These are phyloP conservation scores for Rhabdornis inornatus DNA, from an alignment of 2,113 vertebrate species.

Conservation along the genomic window DNA sequence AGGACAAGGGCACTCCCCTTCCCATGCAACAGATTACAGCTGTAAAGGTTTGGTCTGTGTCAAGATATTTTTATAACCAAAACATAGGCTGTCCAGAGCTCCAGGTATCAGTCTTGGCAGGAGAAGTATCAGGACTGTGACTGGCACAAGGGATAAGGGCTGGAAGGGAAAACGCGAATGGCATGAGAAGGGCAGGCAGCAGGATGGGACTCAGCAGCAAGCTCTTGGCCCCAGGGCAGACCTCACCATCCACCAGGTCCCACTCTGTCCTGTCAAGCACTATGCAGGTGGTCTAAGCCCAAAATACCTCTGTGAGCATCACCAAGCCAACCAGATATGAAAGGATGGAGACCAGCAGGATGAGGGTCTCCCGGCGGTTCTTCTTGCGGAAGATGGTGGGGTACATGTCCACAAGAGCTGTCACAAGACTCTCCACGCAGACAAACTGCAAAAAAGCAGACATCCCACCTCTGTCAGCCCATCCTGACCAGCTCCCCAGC, in stretches of 20 bases:
- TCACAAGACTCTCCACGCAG: conserved; percentile 89
- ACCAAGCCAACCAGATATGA: conserved; percentile 87
- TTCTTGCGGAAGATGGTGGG: conserved; percentile 85
- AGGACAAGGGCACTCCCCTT: background rate
- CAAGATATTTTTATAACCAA: background rate
- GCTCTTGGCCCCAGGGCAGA: accelerated
- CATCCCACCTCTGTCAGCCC: background rate
- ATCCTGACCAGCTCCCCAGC: background rate
- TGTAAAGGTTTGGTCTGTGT: background rate
- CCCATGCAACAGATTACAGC: background rate
- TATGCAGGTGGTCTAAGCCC: background rate
- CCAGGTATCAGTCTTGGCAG: background rate
- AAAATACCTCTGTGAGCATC: conserved; percentile 91
- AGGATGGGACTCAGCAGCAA: background rate
- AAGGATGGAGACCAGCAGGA: conserved; percentile 76
- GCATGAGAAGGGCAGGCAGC: background rate
- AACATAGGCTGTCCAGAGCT: background rate
- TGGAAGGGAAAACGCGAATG: accelerated
- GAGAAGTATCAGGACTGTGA: background rate
- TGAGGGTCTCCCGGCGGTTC: conserved; percentile 86
- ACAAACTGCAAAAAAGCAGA: conserved; percentile 80
- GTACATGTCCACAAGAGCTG: conserved; percentile 90
- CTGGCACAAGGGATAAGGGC: background rate
- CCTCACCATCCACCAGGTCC: background rate
- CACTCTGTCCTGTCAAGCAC: background rate